Conservation (phyloP, 2,113 vertebrate genomes). For the Chrysochloris asiatica region DNA sequence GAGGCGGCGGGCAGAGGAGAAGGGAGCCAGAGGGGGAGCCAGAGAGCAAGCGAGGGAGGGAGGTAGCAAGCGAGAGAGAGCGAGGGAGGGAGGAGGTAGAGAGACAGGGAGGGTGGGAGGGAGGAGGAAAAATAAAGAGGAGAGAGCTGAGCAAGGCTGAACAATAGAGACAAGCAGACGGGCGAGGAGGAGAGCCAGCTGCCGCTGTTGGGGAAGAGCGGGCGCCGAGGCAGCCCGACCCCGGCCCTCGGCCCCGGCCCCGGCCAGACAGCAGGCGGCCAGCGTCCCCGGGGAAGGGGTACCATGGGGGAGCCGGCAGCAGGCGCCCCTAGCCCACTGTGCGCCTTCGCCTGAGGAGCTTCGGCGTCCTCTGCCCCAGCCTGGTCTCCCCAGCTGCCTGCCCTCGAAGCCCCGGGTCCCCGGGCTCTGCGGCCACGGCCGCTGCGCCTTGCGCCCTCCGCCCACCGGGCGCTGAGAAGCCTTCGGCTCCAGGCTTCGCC, state of each 20-base stretch:
- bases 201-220: slow-evolving; percentile 60
- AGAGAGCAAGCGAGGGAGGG: slow-evolving; percentile 51
- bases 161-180: slow-evolving; percentile 83
- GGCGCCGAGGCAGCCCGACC: slow-evolving; percentile 59
- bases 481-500: slow-evolving; percentile 72
- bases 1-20: background rate
- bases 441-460: slow-evolving; percentile 68
- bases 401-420: slow-evolving; percentile 47
- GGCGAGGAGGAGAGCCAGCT: slow-evolving; percentile 60
- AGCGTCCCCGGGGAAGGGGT: slow-evolving; percentile 52
- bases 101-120: slow-evolving; percentile 67
- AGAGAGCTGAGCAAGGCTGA: slow-evolving; percentile 78
- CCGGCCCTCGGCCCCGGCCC: slow-evolving; percentile 41
- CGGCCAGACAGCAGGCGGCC: slow-evolving; percentile 66
- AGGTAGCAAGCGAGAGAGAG: slow-evolving; percentile 35
- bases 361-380: slow-evolving; percentile 56
- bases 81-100: slow-evolving; percentile 62
- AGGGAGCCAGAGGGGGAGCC: slow-evolving; percentile 65
- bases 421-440: slow-evolving; percentile 56
- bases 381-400: slow-evolving; percentile 70
- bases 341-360: slow-evolving; percentile 69
- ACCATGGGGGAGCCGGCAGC: slow-evolving; percentile 71
- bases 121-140: slow-evolving; percentile 78
- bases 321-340: slow-evolving; percentile 62
- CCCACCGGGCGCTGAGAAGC: slow-evolving; percentile 80